Conservation (phyloP, 2,797 vertebrate species). For the Leptodactylus fallax region DNA sequence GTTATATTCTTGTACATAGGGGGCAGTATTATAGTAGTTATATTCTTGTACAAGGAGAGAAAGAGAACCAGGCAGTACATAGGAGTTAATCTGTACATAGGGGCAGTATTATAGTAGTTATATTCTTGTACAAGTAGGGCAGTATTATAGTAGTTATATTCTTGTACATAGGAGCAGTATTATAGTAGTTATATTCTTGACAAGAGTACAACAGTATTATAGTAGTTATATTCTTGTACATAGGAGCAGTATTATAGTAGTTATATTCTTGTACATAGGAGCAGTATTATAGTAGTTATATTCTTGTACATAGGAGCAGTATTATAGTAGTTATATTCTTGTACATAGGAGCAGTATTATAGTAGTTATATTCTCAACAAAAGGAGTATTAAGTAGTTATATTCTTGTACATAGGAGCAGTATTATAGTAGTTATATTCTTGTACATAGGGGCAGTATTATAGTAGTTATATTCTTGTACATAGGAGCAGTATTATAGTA, state of each 20-base stretch:
- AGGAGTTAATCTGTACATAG: no score
- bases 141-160: neutral
- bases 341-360: neutral
- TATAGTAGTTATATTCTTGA: neutral
- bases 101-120: no score
- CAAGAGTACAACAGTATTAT: no score
- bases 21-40: neutral
- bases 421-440: neutral
- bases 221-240: no score
- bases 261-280: no score
- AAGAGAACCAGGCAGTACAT: no score
- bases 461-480: no score
- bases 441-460: neutral
- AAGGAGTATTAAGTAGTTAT: no score
- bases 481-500: no score
- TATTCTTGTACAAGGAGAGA: no score
- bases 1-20: neutral
- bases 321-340: constrained; percentile 5
- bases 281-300: neutral
- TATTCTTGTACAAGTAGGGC: no score
- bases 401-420: neutral
- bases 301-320: neutral
- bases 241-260: no score
- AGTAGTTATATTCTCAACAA: neutral
- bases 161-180: neutral